Conservation (phyloP, 1,140 invertebrate species). For the Ctenoplectra terminalis region DNA sequence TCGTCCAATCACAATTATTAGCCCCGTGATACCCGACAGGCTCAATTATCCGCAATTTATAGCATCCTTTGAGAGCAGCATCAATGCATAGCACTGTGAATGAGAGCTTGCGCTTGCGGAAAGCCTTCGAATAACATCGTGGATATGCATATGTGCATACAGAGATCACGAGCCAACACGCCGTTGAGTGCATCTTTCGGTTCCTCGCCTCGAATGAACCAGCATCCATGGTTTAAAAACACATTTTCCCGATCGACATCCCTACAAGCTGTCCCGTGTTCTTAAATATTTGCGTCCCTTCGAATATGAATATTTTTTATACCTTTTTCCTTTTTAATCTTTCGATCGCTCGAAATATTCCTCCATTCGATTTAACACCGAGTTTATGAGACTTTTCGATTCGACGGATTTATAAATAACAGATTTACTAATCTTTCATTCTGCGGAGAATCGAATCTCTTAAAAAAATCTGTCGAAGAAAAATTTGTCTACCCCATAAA, state of each 20-base stretch:
- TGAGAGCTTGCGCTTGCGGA: not conserved
- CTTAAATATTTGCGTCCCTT: conserved; percentile 27
- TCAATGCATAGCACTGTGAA: conserved; percentile 5
- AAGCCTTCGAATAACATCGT: conserved; percentile 27
- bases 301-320: not conserved
- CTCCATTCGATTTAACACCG: not conserved
- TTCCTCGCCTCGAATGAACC: conserved; percentile 23
- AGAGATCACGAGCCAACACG: not conserved
- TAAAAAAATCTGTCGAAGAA: not conserved
- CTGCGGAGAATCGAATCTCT: too few species aligned
- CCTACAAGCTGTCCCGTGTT: not conserved
- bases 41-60: conserved; percentile 30
- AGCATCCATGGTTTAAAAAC: not conserved
- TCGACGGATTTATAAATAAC: too few species aligned
- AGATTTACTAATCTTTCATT: too few species aligned
- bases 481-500: not conserved
- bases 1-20: not conserved
- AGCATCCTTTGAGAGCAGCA: not conserved
- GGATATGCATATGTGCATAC: conserved; percentile 1
- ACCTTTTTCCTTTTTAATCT: not conserved
- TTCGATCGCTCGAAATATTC: not conserved
- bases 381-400: too few species aligned
- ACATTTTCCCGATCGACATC: conserved; percentile 15
- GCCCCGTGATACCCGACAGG: not conserved
- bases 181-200: conserved; percentile 11